Base-by-base conservation (phyloP, 2,113 vertebrate species). In the Perccottus glenii region DNA sequence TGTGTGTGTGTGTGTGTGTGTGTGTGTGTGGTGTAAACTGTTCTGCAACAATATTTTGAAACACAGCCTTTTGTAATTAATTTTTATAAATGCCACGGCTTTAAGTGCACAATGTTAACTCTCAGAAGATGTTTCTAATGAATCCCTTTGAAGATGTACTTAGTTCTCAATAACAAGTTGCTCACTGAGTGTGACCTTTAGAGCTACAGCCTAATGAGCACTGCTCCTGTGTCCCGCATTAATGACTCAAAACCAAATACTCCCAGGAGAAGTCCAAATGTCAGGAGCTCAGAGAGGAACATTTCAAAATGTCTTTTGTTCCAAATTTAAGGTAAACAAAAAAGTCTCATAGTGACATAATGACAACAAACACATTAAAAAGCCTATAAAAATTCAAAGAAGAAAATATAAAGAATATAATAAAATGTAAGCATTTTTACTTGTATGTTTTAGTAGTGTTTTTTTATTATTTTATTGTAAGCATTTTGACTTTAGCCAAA, bases 141-240 rank as follows among this genome's bases (percentile, higher is more conserved):
- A 74, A 56, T 81, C 80, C 84, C 86, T 73, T n/a, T 70, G 80
- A 83, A 70, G 46, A 47, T 11, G 43, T 71, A 50, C 45, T 36
- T 12, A 49, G 51, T 44, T 53, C 12, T 0, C 4, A 4, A 46
- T 9, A 85, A 90, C 82, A 81, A 80, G 58, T 27, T 6, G 46
- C 72, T 64, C 69, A n/a, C 16, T 48, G 70, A 51, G 53, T 16
- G 46, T 85, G 89, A 91, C 91, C 87, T 92, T 93, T 84, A 46
- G 36, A 5, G 7, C 8, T 2, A 1, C 9, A 6, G 44, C 47
- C 63, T 87, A 90, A 87, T 65, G 75, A 89, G 84, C 47, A 63
- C 50, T 60, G 69, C 67, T 50, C 47, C 60, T 73, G 72, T 61
- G 12, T 45, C 42, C 27, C 14, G 11, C 47, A 52, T 35, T 60